These are phyloP conservation scores for Nomada flava DNA, from an alignment of 2,888 invertebrate species.

Conservation along the genomic window DNA sequence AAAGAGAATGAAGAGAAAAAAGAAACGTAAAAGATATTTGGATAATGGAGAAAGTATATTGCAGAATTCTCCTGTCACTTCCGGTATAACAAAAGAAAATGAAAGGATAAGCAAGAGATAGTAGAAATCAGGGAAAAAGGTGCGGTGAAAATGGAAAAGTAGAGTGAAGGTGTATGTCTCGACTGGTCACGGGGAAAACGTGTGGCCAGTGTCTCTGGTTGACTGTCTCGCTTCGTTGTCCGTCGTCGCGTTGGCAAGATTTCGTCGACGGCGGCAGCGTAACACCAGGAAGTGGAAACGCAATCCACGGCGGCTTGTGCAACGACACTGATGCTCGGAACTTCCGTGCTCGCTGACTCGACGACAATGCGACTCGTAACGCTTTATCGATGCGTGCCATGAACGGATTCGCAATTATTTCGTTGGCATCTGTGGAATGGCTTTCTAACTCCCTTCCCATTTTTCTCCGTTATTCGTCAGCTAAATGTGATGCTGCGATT, in stretches of 20 bases:
- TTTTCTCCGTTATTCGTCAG: neutral
- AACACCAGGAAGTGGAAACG: slow-evolving; percentile 75
- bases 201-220: slow-evolving; percentile 40
- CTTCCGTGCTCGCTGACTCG: slow-evolving; percentile 51
- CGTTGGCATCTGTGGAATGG: slow-evolving; percentile 21
- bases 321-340: slow-evolving; percentile 60
- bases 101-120: neutral
- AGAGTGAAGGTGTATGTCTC: slow-evolving; percentile 26
- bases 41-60: too few species aligned
- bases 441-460: slow-evolving; percentile 30
- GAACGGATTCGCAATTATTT: slow-evolving; percentile 36
- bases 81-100: neutral
- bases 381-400: slow-evolving; percentile 53
- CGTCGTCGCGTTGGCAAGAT: slow-evolving; percentile 53
- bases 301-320: slow-evolving; percentile 67
- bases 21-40: too few species aligned
- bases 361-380: slow-evolving; percentile 62
- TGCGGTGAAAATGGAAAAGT: slow-evolving; percentile 15
- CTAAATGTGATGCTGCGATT: neutral
- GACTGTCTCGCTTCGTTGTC: slow-evolving; percentile 58
- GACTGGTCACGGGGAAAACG: slow-evolving; percentile 36
- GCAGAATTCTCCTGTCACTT: too few species aligned
- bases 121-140: slow-evolving; percentile 13
- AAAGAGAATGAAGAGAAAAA: too few species aligned
- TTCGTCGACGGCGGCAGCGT: slow-evolving; percentile 65